These are phyloP conservation scores for Schizopygopsis pylzovi DNA, from an alignment of 2,797 vertebrate species.

Conservation along the genomic window DNA sequence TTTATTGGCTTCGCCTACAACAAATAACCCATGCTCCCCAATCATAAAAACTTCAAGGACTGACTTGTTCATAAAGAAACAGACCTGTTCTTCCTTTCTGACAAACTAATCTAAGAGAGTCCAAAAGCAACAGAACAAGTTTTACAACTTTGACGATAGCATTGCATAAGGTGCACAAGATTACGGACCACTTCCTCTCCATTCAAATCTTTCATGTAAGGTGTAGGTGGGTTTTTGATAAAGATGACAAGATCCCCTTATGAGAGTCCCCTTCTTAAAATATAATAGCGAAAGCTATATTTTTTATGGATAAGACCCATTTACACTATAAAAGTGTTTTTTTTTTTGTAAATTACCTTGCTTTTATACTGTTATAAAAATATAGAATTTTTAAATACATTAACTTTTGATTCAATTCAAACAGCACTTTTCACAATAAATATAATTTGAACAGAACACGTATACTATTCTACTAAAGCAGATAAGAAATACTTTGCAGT, in stretches of 20 bases:
- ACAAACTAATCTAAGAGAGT: conserved; percentile 13
- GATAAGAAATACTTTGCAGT: not conserved
- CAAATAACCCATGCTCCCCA: conserved; percentile 7
- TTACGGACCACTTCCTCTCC: not conserved
- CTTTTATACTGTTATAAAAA: not conserved
- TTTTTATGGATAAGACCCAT: not conserved
- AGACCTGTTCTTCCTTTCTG: conserved; percentile 9
- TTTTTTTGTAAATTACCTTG: not conserved
- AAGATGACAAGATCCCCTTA: not conserved
- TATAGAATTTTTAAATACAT: not conserved
- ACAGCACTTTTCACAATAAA: not conserved
- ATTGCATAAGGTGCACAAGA: conserved; percentile 41
- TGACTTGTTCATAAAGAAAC: conserved; percentile 10
- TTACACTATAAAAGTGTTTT: not conserved
- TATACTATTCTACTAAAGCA: not conserved
- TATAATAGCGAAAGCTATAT: not conserved
- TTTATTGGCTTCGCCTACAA: conserved; percentile 5
- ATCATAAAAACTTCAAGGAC: conserved; percentile 12
- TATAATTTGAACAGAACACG: not conserved
- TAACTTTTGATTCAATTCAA: not conserved
- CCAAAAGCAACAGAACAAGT: not conserved
- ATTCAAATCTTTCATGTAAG: not conserved
- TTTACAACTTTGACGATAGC: conserved; percentile 32
- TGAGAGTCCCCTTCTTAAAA: not conserved
- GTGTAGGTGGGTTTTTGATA: not conserved